phyloP scores from a whole-genome alignment of 2,888 invertebrate genomes.

The Cerastoderma edule region DNA sequence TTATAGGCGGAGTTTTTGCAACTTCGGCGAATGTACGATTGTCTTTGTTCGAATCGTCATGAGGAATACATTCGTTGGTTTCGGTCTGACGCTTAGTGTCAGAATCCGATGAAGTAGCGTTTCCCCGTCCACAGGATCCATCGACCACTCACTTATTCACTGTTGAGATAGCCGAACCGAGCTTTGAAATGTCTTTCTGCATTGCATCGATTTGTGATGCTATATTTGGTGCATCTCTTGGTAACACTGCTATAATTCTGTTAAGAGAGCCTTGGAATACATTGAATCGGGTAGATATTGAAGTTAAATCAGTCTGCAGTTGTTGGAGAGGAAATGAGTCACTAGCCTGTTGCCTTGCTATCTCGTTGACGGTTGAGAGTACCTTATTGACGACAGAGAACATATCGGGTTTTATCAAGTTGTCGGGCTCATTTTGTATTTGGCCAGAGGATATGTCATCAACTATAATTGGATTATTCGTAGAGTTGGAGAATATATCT shows the following conservation, averaged over 20 bases:
- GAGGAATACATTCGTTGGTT: background rate
- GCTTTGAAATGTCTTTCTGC: background rate
- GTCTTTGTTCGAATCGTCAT: background rate
- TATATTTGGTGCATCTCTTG: background rate
- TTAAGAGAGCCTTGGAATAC: background rate
- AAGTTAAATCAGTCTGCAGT: background rate
- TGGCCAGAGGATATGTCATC: background rate
- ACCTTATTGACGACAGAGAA: background rate
- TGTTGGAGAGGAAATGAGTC: constrained; percentile 7
- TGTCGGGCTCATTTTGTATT: background rate
- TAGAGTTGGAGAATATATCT: background rate
- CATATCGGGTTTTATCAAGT: background rate
- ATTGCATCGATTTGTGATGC: background rate
- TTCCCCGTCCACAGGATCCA: background rate
- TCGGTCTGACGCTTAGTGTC: too few relatives aligned
- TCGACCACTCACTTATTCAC: background rate
- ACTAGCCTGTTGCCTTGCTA: background rate
- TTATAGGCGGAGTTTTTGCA: background rate
- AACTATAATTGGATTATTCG: background rate
- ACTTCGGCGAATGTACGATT: background rate
- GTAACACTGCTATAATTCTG: background rate
- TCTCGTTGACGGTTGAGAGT: background rate
- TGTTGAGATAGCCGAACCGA: background rate
- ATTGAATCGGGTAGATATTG: background rate
- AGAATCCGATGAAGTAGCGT: background rate